A percentile compares a stretch with the other conserved stretches of the same genome.
Conservation (phyloP, 2,113 vertebrate genomes). For the Empidonax traillii region DNA sequence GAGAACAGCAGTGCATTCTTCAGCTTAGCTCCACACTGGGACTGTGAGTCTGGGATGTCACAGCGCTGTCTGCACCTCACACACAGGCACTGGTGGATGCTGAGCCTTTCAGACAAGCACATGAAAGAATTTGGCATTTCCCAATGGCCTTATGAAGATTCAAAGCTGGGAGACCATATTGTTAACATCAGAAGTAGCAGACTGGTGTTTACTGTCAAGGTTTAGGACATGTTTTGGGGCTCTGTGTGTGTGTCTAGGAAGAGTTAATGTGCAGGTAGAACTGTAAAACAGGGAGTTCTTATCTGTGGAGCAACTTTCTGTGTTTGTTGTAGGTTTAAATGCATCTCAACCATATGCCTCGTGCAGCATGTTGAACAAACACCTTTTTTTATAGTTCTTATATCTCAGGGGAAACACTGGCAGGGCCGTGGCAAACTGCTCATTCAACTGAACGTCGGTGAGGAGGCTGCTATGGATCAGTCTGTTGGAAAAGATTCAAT, state of each 20-base stretch:
- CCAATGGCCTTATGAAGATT: conserved; percentile 12
- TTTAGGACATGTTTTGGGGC: background rate
- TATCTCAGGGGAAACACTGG: conserved; percentile 17
- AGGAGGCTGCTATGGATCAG: conserved; percentile 50
- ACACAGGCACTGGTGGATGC: background rate
- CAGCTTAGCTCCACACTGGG: background rate
- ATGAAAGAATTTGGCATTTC: conserved; percentile 18
- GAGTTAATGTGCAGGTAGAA: background rate
- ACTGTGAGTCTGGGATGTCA: conserved; percentile 8
- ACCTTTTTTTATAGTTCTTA: conserved; percentile 34
- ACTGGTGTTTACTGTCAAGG: background rate
- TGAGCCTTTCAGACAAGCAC: conserved; percentile 26
- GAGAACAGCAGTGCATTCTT: background rate
- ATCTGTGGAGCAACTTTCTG: background rate
- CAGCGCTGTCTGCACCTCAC: conserved; percentile 10
- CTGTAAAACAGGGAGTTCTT: background rate
- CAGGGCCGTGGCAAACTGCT: conserved; percentile 36
- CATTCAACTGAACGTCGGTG: conserved; percentile 5
- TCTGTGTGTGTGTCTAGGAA: background rate
- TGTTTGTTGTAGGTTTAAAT: conserved; percentile 23
- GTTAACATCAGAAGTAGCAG: background rate
- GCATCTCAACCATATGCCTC: conserved; percentile 3
- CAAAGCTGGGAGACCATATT: background rate
- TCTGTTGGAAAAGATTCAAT: conserved; percentile 72
- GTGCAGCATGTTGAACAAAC: conserved; percentile 45